Base-by-base conservation (phyloP, 2,797 vertebrate species). In the Spea hammondii region DNA sequence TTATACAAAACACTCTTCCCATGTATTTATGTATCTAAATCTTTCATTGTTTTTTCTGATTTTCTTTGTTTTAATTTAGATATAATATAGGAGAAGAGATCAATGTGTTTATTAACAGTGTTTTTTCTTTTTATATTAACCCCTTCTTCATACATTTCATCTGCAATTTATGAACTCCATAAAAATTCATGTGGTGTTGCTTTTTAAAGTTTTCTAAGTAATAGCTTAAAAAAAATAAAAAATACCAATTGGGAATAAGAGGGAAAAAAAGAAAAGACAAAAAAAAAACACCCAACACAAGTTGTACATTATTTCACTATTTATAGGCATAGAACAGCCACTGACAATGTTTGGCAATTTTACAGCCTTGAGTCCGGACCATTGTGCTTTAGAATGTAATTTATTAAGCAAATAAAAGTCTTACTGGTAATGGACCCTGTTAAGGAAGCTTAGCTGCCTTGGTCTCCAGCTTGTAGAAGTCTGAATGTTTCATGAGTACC, bases 321-420 rank as follows among this genome's bases (percentile, higher is more conserved):
- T 93, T 92, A 92, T 91, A 90, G 88, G 86, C 83, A 88, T 88
- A 88, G 88, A 91, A 87, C 87, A 86, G 86, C 86, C 91, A 90
- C 84, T 92, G 91, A 92, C 91, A 91, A 90, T 90, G 89, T 92
- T 91, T 91, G 90, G 91, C 89, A 89, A 92, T 92, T 91, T 92
- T 92, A 90, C 90, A 92, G 87, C 91, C 89, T 85, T 86, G 82
- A 90, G 83, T 84, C 86, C 0, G 6, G 85, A 87, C 90, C 89
- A 91, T 93, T 93, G 91, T 93, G 91, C 92, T 91, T 91, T 91
- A 89, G 88, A 91, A 89, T 89, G 85, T 93, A 92, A 93, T 93
- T 91, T 93, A 93, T 92, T 91, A 92, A 92, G 90, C 91, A 91
- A 91, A 93, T 93, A 93, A 92, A 93, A 91, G 70, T 86, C 86